Evolutionary conservation across 2,113 vertebrate genomes (phyloP).

Genomic region (Cnemophilus loriae): DNA sequence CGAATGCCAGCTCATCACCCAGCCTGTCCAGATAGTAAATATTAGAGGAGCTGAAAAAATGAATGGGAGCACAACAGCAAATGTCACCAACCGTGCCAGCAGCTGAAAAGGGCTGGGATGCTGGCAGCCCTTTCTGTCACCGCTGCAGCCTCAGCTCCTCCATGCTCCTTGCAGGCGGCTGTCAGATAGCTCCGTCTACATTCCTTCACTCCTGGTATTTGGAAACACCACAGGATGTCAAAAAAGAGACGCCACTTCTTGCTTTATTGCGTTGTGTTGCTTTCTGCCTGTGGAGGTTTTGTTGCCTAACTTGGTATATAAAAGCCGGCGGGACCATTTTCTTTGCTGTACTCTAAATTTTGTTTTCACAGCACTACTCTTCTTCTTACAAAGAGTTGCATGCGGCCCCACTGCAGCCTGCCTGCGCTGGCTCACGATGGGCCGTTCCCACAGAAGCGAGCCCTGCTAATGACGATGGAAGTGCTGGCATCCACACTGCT

Average conservation of each 20-base stretch:
- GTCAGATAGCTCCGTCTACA: not conserved
- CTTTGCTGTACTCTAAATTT: not conserved
- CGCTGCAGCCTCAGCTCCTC: not conserved
- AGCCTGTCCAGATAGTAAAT: not conserved
- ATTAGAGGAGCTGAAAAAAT: not conserved
- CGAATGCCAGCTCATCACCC: not conserved
- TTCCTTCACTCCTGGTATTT: not conserved
- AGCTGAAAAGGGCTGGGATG: not conserved
- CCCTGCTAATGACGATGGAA: not conserved
- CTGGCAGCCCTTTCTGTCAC: not conserved
- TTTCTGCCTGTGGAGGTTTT: not conserved
- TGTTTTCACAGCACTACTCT: not conserved
- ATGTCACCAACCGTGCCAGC: not conserved
- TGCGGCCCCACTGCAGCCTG: not conserved
- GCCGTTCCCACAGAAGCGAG: not conserved
- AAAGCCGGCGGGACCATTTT: not conserved
- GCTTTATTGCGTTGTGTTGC: not conserved
- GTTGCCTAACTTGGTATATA: not conserved
- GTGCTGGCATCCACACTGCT: not conserved
- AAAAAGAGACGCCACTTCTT: not conserved
- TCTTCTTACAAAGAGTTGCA: not conserved
- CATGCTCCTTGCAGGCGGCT: not conserved
- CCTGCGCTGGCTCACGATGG: not conserved
- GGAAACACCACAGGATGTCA: not conserved
- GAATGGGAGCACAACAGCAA: not conserved